These are phyloP conservation scores for Istiophorus platypterus DNA, from an alignment of 2,113 vertebrate species.

Conservation along the genomic window DNA sequence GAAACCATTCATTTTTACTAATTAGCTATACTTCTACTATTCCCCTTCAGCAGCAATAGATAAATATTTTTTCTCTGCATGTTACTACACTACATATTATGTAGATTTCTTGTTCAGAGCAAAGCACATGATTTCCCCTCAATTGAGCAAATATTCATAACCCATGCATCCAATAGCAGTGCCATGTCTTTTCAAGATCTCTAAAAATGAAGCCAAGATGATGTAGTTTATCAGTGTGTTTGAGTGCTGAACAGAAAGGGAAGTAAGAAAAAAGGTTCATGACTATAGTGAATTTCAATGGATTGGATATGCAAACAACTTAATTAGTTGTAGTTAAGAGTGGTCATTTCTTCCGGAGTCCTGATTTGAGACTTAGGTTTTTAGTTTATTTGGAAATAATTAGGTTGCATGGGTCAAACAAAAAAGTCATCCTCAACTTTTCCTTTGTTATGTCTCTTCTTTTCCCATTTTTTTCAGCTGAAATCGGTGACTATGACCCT, in stretches of 20 bases:
- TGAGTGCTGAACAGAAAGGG: background rate
- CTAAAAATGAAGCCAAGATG: background rate
- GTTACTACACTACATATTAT: background rate
- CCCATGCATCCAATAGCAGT: background rate
- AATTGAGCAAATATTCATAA: background rate
- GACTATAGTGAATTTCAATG: background rate
- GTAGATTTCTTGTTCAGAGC: background rate
- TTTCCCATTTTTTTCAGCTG: slow-evolving; percentile 82
- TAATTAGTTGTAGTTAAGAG: background rate
- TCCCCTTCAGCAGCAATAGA: background rate
- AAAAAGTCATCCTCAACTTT: background rate
- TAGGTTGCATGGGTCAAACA: background rate
- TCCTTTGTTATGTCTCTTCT: background rate
- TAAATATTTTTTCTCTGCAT: background rate
- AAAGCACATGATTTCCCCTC: too few species aligned
- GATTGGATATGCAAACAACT: background rate
- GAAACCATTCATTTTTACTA: background rate
- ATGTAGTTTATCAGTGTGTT: background rate
- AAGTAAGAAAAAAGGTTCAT: background rate
- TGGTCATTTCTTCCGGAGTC: background rate
- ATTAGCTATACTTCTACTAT: background rate
- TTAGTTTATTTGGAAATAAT: background rate
- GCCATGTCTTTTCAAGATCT: background rate
- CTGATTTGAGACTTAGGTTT: background rate
- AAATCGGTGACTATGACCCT: slow-evolving; percentile 96